Base-by-base conservation (phyloP, 2,113 vertebrate genomes). In the Hystrix brachyura region DNA sequence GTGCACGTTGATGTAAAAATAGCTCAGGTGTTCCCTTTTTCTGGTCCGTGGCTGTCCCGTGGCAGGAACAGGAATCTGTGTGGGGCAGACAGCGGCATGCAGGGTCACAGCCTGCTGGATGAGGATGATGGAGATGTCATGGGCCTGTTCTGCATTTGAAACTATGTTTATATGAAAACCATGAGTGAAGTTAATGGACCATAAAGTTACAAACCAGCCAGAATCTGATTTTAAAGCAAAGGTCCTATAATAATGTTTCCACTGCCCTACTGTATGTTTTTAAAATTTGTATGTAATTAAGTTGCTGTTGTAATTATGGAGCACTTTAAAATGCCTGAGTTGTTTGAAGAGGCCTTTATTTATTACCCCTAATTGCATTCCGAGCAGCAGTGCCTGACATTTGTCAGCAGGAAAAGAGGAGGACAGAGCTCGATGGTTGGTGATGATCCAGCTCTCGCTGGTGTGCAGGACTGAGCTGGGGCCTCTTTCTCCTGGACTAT, bases 391-490 rank as follows among this genome's bases (percentile, higher is more conserved):
- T 1, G 11, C n/a, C 64, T 71, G 8, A 25, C 12, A 4, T 32
- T 76, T 67, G 11, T 92, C n/a, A 59, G 34, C 51, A 76, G 32
- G 55, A 34, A 19, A 1, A 11, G 27, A 12, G 62, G 6, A 48
- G 18, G 64, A 19, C 0, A 1, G 27, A 18, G 0, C 9, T 27
- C n/a, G 7, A 4, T 8, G 0, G 46, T 11, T 4, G 51, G 12
- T 43, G 83, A 55, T 3, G 51, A 43, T 29, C 57, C 71, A 21
- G 53, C 34, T n/a, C 27, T 0, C 0, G 29, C 48, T 46, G 17
- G 3, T 1, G 12, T 7, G 4, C 0, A 1, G 2, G 13, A 7
- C 13, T 29, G 43, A 60, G 14, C 53, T 12, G 18, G 7, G 5
- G 27, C 3, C 1, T 62, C 10, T 2, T 8, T 62, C 38, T 53